Evolutionary conservation across 2,888 invertebrate species (phyloP).

Genomic region (Phoenoteleia sp.): DNA sequence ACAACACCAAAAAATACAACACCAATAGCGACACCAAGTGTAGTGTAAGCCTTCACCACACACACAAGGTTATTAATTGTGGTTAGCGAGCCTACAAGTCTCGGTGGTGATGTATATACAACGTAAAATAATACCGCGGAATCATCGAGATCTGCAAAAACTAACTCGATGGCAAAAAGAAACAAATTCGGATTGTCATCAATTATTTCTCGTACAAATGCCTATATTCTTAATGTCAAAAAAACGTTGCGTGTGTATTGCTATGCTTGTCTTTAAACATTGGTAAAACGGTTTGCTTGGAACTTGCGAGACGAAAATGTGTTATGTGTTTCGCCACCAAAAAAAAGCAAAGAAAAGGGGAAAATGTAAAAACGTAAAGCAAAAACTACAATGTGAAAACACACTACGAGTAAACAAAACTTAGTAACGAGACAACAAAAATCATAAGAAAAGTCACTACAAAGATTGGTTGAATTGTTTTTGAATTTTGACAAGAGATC

Average conservation of each 20-base stretch:
- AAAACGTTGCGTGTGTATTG: not conserved
- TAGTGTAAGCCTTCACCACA: conserved; percentile 86
- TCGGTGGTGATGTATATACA: conserved; percentile 68
- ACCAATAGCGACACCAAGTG: conserved; percentile 86
- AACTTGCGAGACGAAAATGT: conserved; percentile 45
- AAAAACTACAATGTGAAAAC: conserved; percentile 74
- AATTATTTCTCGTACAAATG: conserved; percentile 8
- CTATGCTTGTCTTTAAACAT: not conserved
- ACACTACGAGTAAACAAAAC: conserved; percentile 73
- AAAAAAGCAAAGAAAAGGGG: conserved; percentile 28
- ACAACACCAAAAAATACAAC: conserved; percentile 85
- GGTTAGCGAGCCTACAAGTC: conserved; percentile 73
- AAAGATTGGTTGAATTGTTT: conserved; percentile 64
- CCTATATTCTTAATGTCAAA: conserved; percentile 4
- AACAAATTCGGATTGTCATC: conserved; percentile 3
- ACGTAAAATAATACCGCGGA: conserved; percentile 58
- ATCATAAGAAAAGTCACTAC: conserved; percentile 73
- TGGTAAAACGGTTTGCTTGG: not conserved
- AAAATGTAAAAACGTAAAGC: conserved; percentile 57
- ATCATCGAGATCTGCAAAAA: conserved; percentile 62
- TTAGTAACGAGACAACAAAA: conserved; percentile 53
- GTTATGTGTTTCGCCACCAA: conserved; percentile 55
- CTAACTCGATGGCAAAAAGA: conserved; percentile 33
- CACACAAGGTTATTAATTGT: conserved; percentile 85
- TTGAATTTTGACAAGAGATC: conserved; percentile 66